Conservation (phyloP, 2,113 vertebrate genomes). For the Hypocryptadius cinnamomeus region DNA sequence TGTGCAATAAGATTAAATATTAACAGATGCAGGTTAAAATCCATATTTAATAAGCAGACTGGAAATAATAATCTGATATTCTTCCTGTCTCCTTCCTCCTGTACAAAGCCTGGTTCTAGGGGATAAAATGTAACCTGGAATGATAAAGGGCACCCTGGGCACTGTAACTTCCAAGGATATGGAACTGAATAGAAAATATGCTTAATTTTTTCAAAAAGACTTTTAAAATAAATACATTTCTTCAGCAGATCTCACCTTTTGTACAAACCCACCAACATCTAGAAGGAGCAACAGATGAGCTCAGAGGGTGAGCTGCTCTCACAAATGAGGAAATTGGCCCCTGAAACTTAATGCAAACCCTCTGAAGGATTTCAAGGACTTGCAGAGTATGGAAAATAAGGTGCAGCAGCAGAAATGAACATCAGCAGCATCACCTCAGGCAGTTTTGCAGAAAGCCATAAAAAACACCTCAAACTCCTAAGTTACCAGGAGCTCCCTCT, state of each 20-base stretch:
- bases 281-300: neutral
- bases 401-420: neutral
- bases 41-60: neutral
- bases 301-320: neutral
- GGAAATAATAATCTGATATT: neutral
- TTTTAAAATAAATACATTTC: neutral
- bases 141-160: neutral
- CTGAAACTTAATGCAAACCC: neutral
- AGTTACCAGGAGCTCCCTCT: neutral
- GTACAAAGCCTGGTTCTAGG: neutral
- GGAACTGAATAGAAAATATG: neutral
- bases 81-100: neutral
- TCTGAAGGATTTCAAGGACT: neutral
- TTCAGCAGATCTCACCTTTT: neutral
- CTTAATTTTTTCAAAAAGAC: neutral
- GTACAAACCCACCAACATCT: neutral
- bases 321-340: neutral
- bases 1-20: neutral
- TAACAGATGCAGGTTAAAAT: slow-evolving; percentile 35
- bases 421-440: neutral
- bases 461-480: neutral
- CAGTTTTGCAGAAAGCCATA: neutral
- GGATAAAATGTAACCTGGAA: neutral
- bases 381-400: neutral
- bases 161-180: neutral